phyloP scores from a whole-genome alignment of 2,888 invertebrate species.

The Anorthoa munda region DNA sequence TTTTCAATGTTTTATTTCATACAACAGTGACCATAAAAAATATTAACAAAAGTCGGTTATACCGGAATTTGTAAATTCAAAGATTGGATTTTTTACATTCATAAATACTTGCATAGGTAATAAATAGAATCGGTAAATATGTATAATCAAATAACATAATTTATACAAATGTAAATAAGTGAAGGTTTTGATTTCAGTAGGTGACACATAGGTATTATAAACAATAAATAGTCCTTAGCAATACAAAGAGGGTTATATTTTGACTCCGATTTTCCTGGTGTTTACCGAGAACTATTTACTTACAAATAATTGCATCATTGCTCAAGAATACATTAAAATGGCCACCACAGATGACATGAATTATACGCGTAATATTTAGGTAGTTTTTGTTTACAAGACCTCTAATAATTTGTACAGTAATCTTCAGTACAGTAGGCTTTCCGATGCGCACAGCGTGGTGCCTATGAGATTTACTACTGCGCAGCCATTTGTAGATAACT shows the following conservation, averaged over 20 bases:
- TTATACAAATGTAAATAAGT: not conserved
- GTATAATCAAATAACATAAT: not conserved
- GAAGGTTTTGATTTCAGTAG: not conserved
- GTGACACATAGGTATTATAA: not conserved
- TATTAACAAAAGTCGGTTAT: conserved; percentile 63
- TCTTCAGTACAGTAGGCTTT: too few species aligned
- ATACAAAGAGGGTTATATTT: not conserved
- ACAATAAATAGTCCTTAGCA: conserved; percentile 4
- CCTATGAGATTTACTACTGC: too few species aligned
- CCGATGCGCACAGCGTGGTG: too few species aligned
- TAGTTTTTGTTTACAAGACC: too few species aligned
- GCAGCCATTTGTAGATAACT: too few species aligned
- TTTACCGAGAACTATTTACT: not conserved
- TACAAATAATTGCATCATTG: not conserved
- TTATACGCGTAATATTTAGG: not conserved
- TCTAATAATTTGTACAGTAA: too few species aligned
- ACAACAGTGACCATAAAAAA: conserved; percentile 67
- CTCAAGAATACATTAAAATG: not conserved
- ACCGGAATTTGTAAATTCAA: conserved; percentile 52
- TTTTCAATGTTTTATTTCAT: conserved; percentile 73
- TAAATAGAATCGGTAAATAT: not conserved
- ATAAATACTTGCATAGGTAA: not conserved
- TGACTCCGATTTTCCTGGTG: conserved; percentile 20
- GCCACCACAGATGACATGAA: not conserved
- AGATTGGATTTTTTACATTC: conserved; percentile 16